These are phyloP conservation scores for Bombus huntii DNA, from an alignment of 1,140 invertebrate species.

Conservation along the genomic window DNA sequence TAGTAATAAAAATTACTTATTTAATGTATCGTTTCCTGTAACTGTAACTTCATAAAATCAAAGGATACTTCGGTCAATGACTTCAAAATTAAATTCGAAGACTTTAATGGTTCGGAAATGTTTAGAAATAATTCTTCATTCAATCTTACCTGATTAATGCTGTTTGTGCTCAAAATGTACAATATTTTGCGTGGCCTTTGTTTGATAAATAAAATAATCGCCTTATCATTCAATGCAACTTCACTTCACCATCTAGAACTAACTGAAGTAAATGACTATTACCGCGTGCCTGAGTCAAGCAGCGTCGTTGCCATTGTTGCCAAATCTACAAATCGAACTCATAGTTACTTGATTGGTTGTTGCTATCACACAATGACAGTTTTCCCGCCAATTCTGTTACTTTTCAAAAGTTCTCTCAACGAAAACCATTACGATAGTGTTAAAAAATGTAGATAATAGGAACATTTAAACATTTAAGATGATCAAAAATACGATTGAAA, in stretches of 20 bases:
- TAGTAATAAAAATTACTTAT: not conserved
- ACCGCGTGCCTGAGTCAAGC: not conserved
- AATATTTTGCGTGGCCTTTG: slow-evolving; percentile 37
- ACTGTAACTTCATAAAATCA: slow-evolving; percentile 3
- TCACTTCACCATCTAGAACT: not conserved
- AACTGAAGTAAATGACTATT: slow-evolving; percentile 10
- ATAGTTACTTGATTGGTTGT: slow-evolving; percentile 1
- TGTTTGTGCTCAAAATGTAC: not conserved
- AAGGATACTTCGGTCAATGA: slow-evolving; percentile 39
- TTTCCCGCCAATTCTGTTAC: not conserved
- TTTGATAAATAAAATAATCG: slow-evolving; percentile 33
- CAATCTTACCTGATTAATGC: slow-evolving; percentile 1
- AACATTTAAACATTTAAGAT: too few relatives aligned
- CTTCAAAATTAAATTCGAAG: not conserved
- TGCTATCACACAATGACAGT: not conserved
- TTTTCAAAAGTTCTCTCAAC: not conserved
- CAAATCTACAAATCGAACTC: not conserved
- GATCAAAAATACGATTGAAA: too few relatives aligned
- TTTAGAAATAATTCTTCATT: not conserved
- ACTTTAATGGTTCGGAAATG: not conserved
- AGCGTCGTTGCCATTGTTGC: slow-evolving; percentile 47
- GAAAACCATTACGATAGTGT: not conserved
- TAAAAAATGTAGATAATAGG: not conserved
- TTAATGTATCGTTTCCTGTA: not conserved
- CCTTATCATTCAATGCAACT: not conserved